Evolutionary conservation across 2,888 invertebrate species (phyloP).

Genomic region (Ichneumoninae sp.): DNA sequence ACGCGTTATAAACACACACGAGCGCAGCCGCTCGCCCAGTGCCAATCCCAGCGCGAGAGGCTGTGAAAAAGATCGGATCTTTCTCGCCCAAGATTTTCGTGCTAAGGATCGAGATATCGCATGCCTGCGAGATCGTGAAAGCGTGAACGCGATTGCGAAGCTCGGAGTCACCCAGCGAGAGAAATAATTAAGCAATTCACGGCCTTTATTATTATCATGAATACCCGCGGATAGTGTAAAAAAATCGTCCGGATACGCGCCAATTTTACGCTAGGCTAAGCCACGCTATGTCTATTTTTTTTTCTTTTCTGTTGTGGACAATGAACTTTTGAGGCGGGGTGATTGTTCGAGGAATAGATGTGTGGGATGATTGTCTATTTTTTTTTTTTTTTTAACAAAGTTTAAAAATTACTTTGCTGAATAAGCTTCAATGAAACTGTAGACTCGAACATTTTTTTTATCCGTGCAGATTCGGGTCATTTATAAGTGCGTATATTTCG

Average conservation of each 20-base stretch:
- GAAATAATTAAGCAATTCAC: constrained; percentile 28
- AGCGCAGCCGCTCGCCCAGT: constrained; percentile 29
- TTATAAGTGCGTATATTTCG: no score
- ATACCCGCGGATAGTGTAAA: background rate
- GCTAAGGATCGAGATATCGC: constrained; percentile 27
- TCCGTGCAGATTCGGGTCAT: no score
- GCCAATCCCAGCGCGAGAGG: constrained; percentile 52
- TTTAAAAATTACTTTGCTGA: no score
- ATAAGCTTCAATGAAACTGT: no score
- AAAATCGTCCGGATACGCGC: constrained; percentile 8
- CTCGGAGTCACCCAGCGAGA: constrained; percentile 36
- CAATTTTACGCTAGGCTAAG: constrained; percentile 12
- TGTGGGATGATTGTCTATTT: background rate
- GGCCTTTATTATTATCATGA: constrained; percentile 16
- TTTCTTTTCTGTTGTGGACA: background rate
- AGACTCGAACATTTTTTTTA: no score
- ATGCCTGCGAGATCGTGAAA: constrained; percentile 59
- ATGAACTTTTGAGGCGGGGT: background rate
- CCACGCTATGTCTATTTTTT: background rate
- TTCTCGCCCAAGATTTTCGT: constrained; percentile 36
- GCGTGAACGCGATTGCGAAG: constrained; percentile 54
- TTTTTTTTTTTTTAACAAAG: no score
- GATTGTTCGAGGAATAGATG: background rate
- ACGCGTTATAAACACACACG: constrained; percentile 13
- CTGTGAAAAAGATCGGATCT: constrained; percentile 17